Evolutionary conservation across 2,888 invertebrate species (phyloP).

Genomic region (Amphimallon solstitiale): DNA sequence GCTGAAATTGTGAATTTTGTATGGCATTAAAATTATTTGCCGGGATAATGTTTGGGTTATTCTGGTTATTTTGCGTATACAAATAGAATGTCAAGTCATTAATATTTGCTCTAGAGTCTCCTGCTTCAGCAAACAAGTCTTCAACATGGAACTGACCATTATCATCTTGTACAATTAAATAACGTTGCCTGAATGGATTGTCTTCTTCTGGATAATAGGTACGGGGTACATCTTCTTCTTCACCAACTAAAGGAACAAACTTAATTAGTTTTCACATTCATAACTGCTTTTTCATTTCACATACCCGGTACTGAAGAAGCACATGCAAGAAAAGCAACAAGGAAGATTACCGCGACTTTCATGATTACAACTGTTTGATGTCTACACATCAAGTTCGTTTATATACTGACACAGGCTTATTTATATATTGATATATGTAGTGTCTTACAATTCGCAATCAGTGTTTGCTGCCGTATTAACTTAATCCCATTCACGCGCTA

Average conservation of each 20-base stretch:
- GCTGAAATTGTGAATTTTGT: constrained; percentile 46
- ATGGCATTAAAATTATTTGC: constrained; percentile 35
- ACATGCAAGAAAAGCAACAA: constrained; percentile 1
- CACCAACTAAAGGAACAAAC: constrained; percentile 5
- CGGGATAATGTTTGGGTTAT: constrained; percentile 40
- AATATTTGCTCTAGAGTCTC: neutral
- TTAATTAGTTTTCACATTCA: neutral
- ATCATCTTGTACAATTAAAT: constrained; percentile 15
- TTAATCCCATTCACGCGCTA: too few species aligned
- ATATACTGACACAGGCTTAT: neutral
- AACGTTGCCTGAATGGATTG: constrained; percentile 29
- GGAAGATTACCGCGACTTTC: constrained; percentile 14
- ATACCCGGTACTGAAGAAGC: constrained; percentile 35
- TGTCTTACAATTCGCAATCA: too few species aligned
- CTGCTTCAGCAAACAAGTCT: constrained; percentile 26
- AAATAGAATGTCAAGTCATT: constrained; percentile 47
- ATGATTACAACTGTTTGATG: constrained; percentile 6
- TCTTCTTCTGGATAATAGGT: constrained; percentile 35
- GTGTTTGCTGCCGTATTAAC: too few species aligned
- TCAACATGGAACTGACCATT: constrained; percentile 23
- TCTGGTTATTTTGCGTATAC: constrained; percentile 48
- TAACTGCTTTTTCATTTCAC: neutral
- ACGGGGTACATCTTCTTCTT: constrained; percentile 12
- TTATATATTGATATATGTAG: too few species aligned
- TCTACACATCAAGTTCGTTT: neutral